Conservation (phyloP, 1,140 invertebrate species). For the Trachymyrmex cornetzi region DNA sequence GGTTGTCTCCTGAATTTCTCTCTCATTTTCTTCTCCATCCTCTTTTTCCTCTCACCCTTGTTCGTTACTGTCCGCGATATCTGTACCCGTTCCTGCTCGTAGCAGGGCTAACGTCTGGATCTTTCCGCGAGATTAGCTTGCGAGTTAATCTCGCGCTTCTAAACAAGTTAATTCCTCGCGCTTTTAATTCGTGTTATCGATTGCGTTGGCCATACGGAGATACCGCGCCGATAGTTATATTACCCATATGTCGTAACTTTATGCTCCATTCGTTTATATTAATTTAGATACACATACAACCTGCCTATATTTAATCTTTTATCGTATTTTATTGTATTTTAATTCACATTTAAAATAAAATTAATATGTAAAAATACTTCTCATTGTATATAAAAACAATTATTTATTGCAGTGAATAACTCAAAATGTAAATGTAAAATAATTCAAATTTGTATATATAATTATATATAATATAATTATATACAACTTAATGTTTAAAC, state of each 20-base stretch:
- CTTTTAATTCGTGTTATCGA: constrained; percentile 51
- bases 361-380: background rate
- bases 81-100: constrained; percentile 9
- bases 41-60: background rate
- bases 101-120: constrained; percentile 57
- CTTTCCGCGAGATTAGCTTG: constrained; percentile 71
- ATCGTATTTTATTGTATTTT: background rate
- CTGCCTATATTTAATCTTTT: background rate
- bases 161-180: constrained; percentile 80
- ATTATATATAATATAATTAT: no score
- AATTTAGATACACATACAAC: no score
- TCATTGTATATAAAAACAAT: background rate
- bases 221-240: constrained; percentile 4
- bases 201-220: constrained; percentile 29
- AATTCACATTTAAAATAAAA: background rate
- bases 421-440: background rate
- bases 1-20: constrained; percentile 35
- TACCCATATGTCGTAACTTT: background rate
- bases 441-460: background rate
- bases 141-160: constrained; percentile 61
- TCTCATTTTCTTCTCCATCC: constrained; percentile 46
- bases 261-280: background rate
- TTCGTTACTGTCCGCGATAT: constrained; percentile 31
- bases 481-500: background rate
- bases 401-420: background rate